Evolutionary conservation across 2,888 invertebrate species (phyloP), one percentile per base, ranked within the genome.

Genomic region (Laspeyria flexula): DNA sequence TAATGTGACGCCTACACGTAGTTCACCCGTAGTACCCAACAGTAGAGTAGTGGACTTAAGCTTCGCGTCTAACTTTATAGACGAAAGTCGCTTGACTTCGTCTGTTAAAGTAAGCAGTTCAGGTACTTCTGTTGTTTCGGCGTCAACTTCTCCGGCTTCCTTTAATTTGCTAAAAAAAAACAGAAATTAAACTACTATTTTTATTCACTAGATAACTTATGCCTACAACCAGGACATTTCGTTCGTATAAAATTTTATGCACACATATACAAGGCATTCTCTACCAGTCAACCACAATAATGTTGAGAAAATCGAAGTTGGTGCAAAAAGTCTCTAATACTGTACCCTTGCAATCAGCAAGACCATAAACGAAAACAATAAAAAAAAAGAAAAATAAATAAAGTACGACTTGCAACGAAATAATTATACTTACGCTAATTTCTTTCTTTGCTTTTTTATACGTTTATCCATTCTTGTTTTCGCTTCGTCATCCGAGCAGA

Each of bases 401-500:
- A n/a, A n/a, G n/a, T n/a, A n/a, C n/a, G n/a, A n/a, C n/a, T n/a
- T n/a, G n/a, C n/a, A n/a, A n/a, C n/a, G n/a, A n/a, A n/a, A n/a
- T n/a, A 43, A 27, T 41, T 38, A 41, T 52, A 81, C 87, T 83
- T 71, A 93, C 93, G 77, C 83, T 59, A 88, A 79, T 81, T 94
- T 95, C 68, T 94, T 95, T 66, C 90, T 93, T 78, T 94, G 93
- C 83, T 97, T 98, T 73, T 96, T 96, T 38, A 96, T 80, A 30
- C 98, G 93, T 85, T 98, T 98, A 21, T 94, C 92, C 72, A 96
- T 90, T 57, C 96, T 94, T 18, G 90, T 86, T 56, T 94, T 93
- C 0, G 96, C 95, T 73, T 97, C 96, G 9, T 96, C 95, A 13
- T 96, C 95, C 0, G 95, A 88, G 71, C 96, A 95, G 67, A 99